Conservation (phyloP, 2,888 invertebrate species). For the Drosophila pseudotakahashii region DNA sequence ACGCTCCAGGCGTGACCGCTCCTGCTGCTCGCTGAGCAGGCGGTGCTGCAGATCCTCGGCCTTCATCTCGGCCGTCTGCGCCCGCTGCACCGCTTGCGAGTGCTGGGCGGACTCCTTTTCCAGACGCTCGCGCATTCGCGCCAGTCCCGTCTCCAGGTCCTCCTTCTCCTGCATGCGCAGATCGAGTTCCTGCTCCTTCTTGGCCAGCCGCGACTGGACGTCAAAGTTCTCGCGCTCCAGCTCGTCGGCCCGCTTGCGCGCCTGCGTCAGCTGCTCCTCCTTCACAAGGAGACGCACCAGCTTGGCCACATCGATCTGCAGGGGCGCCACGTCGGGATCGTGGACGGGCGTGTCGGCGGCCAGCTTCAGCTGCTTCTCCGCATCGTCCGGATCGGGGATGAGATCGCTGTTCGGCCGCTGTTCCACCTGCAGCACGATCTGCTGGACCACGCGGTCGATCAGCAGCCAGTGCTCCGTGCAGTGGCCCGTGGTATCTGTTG, state of each 20-base stretch:
- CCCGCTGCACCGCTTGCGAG: constrained; percentile 92
- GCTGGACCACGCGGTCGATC: constrained; percentile 97
- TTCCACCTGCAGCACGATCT: constrained; percentile 92
- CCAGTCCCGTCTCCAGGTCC: constrained; percentile 93
- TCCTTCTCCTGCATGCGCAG: constrained; percentile 95
- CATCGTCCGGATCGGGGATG: constrained; percentile 80
- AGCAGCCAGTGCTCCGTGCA: constrained; percentile 97
- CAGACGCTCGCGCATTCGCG: constrained; percentile 92
- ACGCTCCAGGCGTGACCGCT: constrained; percentile 92
- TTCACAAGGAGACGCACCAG: constrained; percentile 95
- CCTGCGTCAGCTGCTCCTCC: constrained; percentile 95
- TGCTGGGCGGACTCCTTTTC: constrained; percentile 95
- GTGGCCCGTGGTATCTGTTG: constrained; percentile 90
- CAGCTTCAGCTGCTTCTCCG: constrained; percentile 81
- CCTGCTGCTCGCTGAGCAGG: constrained; percentile 91
- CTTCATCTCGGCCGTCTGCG: constrained; percentile 85
- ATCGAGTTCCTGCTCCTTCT: constrained; percentile 97
- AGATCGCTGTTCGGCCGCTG: constrained; percentile 82
- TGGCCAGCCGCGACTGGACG: constrained; percentile 92
- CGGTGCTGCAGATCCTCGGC: constrained; percentile 88
- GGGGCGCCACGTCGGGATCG: constrained; percentile 93
- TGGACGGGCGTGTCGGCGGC: constrained; percentile 79
- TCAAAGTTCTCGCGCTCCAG: constrained; percentile 95
- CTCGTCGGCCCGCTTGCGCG: constrained; percentile 93
- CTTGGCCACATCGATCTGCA: constrained; percentile 95